phyloP scores from a whole-genome alignment of 2,888 invertebrate genomes.

The Amiota communis region DNA sequence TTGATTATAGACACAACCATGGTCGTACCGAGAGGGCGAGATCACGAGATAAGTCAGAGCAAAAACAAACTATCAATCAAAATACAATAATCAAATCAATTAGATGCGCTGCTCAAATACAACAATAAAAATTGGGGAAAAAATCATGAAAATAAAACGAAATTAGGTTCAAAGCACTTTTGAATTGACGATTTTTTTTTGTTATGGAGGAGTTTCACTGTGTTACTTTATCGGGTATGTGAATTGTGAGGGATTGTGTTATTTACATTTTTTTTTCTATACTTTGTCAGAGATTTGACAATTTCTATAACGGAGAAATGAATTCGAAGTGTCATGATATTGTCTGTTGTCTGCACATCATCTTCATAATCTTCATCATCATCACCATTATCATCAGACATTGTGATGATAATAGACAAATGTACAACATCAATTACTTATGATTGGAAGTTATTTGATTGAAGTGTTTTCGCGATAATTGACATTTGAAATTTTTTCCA shows the following conservation, averaged over 20 bases:
- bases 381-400: too few species aligned
- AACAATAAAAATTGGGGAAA: background rate
- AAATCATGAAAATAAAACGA: background rate
- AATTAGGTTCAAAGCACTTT: slow-evolving; percentile 10
- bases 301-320: too few species aligned
- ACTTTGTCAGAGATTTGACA: too few species aligned
- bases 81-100: background rate
- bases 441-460: slow-evolving; percentile 34
- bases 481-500: slow-evolving; percentile 43
- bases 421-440: too few species aligned
- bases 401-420: too few species aligned
- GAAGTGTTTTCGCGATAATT: slow-evolving; percentile 60
- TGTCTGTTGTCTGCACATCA: too few species aligned
- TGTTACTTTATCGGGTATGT: too few species aligned
- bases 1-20: background rate
- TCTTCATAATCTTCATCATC: too few species aligned
- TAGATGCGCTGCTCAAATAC: background rate
- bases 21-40: slow-evolving; percentile 37
- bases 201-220: background rate
- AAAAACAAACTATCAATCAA: too few species aligned
- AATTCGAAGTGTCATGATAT: too few species aligned
- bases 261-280: too few species aligned
- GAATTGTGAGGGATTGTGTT: too few species aligned
- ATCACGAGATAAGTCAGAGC: slow-evolving; percentile 45
- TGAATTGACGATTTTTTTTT: background rate